Conservation (phyloP, 2,888 invertebrate genomes). For the Ennomos quercinarius region DNA sequence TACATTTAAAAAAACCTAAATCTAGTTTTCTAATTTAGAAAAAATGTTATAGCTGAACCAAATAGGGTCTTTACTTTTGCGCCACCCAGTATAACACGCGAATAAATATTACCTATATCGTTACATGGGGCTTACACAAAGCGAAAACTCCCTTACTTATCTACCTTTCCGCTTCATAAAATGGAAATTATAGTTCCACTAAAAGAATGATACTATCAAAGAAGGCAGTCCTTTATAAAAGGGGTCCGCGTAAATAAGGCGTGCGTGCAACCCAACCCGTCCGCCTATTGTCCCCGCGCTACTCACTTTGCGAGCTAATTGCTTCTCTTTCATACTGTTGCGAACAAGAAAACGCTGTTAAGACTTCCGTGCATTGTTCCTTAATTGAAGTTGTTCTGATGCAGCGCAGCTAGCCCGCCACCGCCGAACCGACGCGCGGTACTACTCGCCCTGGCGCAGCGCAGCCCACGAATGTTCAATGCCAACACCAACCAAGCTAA, state of each 20-base stretch:
- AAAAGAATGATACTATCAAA: constrained; percentile 31
- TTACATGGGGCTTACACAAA: constrained; percentile 10
- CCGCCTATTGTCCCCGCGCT: constrained; percentile 57
- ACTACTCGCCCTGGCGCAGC: constrained; percentile 15
- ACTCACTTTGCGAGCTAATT: constrained; percentile 71
- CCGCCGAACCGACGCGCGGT: constrained; percentile 20
- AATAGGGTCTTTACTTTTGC: no score
- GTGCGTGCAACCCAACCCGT: constrained; percentile 41
- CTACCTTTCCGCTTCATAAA: constrained; percentile 30
- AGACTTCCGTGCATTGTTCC: constrained; percentile 71
- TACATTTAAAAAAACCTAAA: no score
- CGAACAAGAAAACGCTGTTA: constrained; percentile 73
- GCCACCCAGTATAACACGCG: no score
- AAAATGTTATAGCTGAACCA: no score
- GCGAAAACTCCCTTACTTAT: constrained; percentile 22
- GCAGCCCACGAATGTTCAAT: constrained; percentile 37
- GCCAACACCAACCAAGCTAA: constrained; percentile 33
- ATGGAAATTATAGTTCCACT: constrained; percentile 30
- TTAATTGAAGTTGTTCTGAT: constrained; percentile 68
- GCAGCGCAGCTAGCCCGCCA: constrained; percentile 37
- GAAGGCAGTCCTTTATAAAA: constrained; percentile 16
- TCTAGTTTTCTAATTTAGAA: no score
- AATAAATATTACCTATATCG: constrained; percentile 5
- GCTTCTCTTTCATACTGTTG: constrained; percentile 70
- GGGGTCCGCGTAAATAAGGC: constrained; percentile 36